Conservation (phyloP, 2,797 vertebrate genomes). For the Pogoniulus pusillus region DNA sequence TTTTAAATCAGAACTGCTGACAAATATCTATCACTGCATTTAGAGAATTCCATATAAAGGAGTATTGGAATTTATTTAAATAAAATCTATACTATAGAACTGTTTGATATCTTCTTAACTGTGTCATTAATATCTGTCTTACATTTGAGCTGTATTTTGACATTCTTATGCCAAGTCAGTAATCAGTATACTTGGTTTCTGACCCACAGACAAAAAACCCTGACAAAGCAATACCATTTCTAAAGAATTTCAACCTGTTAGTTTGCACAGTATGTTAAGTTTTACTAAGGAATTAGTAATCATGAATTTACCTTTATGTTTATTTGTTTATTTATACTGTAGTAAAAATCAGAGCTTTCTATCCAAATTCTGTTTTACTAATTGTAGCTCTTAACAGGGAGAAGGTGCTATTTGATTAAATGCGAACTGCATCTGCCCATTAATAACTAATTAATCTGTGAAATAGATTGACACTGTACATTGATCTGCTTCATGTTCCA, state of each 20-base stretch:
- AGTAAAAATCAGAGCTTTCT: background rate
- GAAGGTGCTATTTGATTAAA: background rate
- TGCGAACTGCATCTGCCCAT: background rate
- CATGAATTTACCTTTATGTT: background rate
- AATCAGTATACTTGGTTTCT: background rate
- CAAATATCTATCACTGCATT: background rate
- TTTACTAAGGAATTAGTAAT: background rate
- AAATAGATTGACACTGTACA: background rate
- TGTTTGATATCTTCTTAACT: background rate
- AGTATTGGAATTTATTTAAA: background rate
- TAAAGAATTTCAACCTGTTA: background rate
- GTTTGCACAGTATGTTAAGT: background rate
- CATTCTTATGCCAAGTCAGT: background rate
- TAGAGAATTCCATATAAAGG: background rate
- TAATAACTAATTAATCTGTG: conserved; percentile 20
- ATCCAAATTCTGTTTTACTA: background rate
- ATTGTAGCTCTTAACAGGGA: background rate
- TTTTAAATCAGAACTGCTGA: background rate
- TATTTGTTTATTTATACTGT: background rate
- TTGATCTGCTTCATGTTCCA: background rate
- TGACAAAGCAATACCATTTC: background rate
- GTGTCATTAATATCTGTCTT: background rate
- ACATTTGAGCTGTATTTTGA: background rate
- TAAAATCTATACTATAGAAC: background rate
- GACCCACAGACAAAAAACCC: background rate